A percentile compares a stretch with the other conserved stretches of the same genome.
phyloP scores from a whole-genome alignment of 2,113 vertebrate species.

The Phaethornis superciliosus region DNA sequence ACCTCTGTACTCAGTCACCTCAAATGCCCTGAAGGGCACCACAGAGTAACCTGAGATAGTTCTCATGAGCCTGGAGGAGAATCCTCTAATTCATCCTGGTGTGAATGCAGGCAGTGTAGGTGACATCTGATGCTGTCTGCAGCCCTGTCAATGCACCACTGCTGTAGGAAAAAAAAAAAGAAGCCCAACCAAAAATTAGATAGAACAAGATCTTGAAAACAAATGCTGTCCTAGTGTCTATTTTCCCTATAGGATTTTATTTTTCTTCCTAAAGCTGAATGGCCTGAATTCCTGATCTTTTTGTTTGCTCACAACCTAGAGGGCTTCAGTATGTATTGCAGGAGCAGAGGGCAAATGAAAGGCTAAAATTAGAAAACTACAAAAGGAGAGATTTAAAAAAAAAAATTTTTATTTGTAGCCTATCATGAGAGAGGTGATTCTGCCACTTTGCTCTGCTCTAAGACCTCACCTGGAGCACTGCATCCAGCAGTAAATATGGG shows the following conservation, averaged over 20 bases:
- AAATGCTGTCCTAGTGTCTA: fast-evolving
- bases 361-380: not conserved
- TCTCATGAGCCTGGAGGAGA: not conserved
- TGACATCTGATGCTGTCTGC: not conserved
- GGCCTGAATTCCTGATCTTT: not conserved
- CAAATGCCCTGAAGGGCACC: not conserved
- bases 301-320: not conserved
- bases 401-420: no score
- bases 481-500: no score
- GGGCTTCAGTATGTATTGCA: no score
- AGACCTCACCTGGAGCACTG: no score
- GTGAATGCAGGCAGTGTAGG: not conserved
- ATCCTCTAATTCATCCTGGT: fast-evolving
- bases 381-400: not conserved
- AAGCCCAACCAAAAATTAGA: no score
- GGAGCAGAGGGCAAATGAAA: not conserved
- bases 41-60: not conserved
- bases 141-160: not conserved
- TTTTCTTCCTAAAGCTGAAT: not conserved
- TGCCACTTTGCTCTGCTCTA: no score
- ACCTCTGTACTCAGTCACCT: not conserved
- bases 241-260: not conserved
- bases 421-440: not conserved
- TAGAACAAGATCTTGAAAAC: not conserved
- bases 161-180: not conserved